These are phyloP conservation scores for Agapornis roseicollis DNA, from an alignment of 2,113 vertebrate species.

Conservation along the genomic window DNA sequence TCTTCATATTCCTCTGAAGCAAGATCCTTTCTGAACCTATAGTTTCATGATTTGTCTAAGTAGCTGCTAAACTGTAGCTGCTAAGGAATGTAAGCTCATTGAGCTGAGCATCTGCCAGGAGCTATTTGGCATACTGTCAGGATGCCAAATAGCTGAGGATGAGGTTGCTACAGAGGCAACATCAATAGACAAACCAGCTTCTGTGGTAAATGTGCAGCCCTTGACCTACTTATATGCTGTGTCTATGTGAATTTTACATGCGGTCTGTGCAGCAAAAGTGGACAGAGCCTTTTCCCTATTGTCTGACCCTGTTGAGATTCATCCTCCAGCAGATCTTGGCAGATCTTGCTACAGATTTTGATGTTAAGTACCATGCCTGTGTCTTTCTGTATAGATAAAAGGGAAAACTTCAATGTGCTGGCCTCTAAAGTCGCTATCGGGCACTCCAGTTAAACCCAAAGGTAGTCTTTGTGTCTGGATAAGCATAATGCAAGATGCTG, in stretches of 20 bases:
- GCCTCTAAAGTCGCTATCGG: not conserved
- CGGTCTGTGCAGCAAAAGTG: not conserved
- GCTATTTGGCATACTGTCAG: slow-evolving; percentile 6
- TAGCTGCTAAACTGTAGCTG: slow-evolving; percentile 28
- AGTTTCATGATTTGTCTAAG: slow-evolving; percentile 12
- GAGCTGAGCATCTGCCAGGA: slow-evolving; percentile 46
- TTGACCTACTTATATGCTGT: not conserved
- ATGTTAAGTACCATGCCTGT: not conserved
- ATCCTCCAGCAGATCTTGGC: not conserved
- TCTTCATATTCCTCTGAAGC: not conserved
- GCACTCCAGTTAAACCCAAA: not conserved
- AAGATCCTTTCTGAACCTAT: slow-evolving; percentile 1
- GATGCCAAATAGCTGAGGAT: not conserved
- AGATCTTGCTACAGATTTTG: not conserved
- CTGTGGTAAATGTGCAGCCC: not conserved
- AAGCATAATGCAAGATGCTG: not conserved
- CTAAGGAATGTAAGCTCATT: not conserved
- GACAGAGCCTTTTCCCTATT: not conserved
- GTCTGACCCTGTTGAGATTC: not conserved
- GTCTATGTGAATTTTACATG: not conserved
- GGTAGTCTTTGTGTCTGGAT: not conserved
- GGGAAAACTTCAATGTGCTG: not conserved
- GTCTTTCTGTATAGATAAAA: not conserved
- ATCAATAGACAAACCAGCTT: slow-evolving; percentile 30
- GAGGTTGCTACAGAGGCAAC: not conserved